Base-by-base conservation (phyloP, 1,140 invertebrate species). In the Drosophila orosa region DNA sequence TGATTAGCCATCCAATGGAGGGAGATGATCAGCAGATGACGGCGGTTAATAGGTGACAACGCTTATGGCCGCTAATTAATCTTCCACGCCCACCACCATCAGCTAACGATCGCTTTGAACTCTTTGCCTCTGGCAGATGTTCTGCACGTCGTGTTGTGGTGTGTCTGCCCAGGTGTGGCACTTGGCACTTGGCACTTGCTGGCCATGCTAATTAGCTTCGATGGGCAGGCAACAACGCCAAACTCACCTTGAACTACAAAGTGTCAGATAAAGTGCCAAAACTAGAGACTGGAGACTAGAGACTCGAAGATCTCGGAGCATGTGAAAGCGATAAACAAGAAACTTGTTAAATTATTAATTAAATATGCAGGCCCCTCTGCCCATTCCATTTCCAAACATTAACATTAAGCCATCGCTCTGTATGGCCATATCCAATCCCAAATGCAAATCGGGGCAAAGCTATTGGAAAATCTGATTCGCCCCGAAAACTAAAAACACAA, bases 181-280 rank as follows among this genome's bases (percentile, higher is more conserved):
- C 40, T 42, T 42, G 40, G 42, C 35, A 40, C 35, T 61, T 37
- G 45, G 56, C 17, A 3, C 15, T 45, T 39, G 22, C 44, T 56
- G 45, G 68, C 63, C 54, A 73, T 72, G 65, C 71, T 75, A 78
- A 83, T 83, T 83, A 75, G 56, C 48, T 74, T 19, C 19, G 55
- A 31, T n/a, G n/a, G n/a, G n/a, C n/a, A n/a, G n/a, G n/a, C n/a
- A n/a, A n/a, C n/a, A n/a, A n/a, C n/a, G n/a, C n/a, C n/a, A n/a
- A n/a, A 87, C 63, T 84, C 44, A 68, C 84, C 84, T 87, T 87
- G 84, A 87, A 87, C 84, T 84, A 87, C 68, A 89, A 87, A 84
- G 55, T 79, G 73, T 80, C 69, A 71, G 73, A 48, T 47, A 44
- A 66, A 68, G 48, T 59, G 73, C 47, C 55, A 74, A 65, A 75